These are phyloP conservation scores for Thomomys bottae DNA, from an alignment of 2,113 vertebrate species.

Conservation along the genomic window DNA sequence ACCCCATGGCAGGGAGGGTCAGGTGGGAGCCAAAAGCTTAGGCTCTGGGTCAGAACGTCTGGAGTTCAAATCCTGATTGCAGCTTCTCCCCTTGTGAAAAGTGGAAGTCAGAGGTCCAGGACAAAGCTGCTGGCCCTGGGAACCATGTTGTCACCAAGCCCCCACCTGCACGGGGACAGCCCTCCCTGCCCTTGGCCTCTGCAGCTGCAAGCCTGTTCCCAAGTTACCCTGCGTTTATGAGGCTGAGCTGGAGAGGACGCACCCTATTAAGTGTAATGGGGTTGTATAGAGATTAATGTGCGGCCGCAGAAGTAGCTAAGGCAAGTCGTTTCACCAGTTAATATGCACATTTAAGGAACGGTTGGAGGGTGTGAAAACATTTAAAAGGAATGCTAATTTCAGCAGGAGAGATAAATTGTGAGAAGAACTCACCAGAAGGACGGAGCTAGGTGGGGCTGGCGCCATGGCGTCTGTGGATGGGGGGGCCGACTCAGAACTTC, in stretches of 20 bases:
- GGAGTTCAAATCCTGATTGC: neutral
- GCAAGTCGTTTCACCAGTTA: slow-evolving; percentile 49
- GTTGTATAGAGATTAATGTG: slow-evolving; percentile 64
- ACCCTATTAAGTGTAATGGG: neutral
- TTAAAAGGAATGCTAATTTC: slow-evolving; percentile 73
- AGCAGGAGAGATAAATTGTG: slow-evolving; percentile 29
- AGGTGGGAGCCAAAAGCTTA: neutral
- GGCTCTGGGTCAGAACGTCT: neutral
- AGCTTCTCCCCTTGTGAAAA: neutral
- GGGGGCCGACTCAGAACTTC: neutral
- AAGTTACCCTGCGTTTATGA: slow-evolving; percentile 23
- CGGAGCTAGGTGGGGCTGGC: neutral
- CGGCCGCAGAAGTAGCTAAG: neutral
- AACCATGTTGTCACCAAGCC: neutral
- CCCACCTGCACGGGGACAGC: fast-evolving
- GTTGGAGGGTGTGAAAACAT: slow-evolving; percentile 59
- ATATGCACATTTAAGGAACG: slow-evolving; percentile 74
- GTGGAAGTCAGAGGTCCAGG: neutral
- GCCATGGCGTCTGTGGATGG: neutral
- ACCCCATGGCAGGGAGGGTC: too few relatives aligned
- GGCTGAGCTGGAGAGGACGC: slow-evolving; percentile 20
- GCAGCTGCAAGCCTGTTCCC: neutral
- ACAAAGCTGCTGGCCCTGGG: neutral
- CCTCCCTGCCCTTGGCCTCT: neutral
- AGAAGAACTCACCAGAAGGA: neutral